These are phyloP conservation scores for Prinia subflava DNA, from an alignment of 2,113 vertebrate genomes.

Conservation along the genomic window DNA sequence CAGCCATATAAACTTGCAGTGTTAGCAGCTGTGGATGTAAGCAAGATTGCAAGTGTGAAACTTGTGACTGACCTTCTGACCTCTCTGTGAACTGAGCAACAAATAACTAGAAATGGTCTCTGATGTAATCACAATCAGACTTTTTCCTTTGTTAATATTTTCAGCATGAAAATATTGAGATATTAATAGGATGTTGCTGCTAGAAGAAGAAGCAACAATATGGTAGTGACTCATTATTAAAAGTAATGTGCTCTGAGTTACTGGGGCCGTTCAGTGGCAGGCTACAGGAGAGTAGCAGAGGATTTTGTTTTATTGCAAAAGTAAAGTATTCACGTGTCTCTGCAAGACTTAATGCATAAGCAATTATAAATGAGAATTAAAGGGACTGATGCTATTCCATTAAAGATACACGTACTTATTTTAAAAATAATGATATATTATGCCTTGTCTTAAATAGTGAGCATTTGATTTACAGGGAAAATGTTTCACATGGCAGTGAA, in stretches of 20 bases:
- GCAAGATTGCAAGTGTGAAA: neutral
- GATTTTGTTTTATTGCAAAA: neutral
- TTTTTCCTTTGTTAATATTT: neutral
- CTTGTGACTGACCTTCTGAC: slow-evolving; percentile 25
- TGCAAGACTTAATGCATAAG: neutral
- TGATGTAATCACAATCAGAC: neutral
- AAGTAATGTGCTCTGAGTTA: neutral
- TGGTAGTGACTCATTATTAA: neutral
- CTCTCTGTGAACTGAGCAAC: neutral
- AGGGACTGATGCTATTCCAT: neutral
- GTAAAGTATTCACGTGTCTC: neutral
- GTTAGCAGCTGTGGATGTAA: neutral
- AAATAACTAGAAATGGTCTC: neutral
- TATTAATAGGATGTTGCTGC: neutral
- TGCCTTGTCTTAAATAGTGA: neutral
- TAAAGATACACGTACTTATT: neutral
- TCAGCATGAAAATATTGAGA: neutral
- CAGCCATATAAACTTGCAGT: neutral
- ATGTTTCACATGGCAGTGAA: neutral
- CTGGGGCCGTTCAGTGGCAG: neutral
- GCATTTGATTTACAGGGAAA: neutral
- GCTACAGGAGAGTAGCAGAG: neutral
- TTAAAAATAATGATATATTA: neutral
- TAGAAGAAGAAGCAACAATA: neutral
- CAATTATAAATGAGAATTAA: neutral